Percentiles rank a stretch among this genome's conserved stretches.
Conservation (phyloP, 1,140 invertebrate species). For the Lepidurus arcticus region DNA sequence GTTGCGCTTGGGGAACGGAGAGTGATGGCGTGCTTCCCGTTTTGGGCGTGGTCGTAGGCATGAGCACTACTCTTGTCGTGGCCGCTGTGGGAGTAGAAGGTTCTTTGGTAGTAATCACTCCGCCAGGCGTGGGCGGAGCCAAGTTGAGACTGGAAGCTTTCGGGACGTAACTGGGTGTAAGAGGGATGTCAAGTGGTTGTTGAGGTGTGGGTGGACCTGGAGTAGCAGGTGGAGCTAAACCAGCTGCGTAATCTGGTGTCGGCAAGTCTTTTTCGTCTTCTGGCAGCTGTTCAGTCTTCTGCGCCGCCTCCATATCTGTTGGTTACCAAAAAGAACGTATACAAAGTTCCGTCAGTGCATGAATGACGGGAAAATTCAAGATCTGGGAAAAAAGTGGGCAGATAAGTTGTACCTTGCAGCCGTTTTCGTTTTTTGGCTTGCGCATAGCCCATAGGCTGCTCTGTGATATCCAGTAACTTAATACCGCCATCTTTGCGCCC, state of each 20-base stretch:
- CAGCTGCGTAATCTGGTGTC: slow-evolving; percentile 73
- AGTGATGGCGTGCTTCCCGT: background rate
- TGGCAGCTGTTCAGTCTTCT: slow-evolving; percentile 51
- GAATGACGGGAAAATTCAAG: slow-evolving; percentile 29
- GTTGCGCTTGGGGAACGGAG: slow-evolving; percentile 5
- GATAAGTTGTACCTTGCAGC: slow-evolving; percentile 48
- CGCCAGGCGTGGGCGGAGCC: slow-evolving; percentile 23
- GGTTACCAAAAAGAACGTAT: background rate
- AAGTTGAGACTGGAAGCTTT: slow-evolving; percentile 30
- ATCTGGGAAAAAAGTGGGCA: slow-evolving; percentile 7
- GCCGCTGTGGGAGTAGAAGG: background rate
- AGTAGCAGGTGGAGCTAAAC: slow-evolving; percentile 51
- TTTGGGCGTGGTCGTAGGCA: slow-evolving; percentile 34
- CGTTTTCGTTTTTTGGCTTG: slow-evolving; percentile 60
- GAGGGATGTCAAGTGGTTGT: slow-evolving; percentile 32
- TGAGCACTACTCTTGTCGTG: background rate
- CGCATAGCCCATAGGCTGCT: slow-evolving; percentile 69
- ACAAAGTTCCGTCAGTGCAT: background rate
- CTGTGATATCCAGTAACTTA: slow-evolving; percentile 85
- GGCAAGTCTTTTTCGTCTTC: slow-evolving; percentile 38
- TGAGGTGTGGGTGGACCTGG: slow-evolving; percentile 37
- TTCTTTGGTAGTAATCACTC: slow-evolving; percentile 26
- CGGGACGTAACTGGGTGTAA: slow-evolving; percentile 40
- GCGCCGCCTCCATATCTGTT: slow-evolving; percentile 68
- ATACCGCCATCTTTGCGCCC: slow-evolving; percentile 79